These are phyloP conservation scores for Callionymus lyra DNA, from an alignment of 2,113 vertebrate genomes.

Conservation along the genomic window DNA sequence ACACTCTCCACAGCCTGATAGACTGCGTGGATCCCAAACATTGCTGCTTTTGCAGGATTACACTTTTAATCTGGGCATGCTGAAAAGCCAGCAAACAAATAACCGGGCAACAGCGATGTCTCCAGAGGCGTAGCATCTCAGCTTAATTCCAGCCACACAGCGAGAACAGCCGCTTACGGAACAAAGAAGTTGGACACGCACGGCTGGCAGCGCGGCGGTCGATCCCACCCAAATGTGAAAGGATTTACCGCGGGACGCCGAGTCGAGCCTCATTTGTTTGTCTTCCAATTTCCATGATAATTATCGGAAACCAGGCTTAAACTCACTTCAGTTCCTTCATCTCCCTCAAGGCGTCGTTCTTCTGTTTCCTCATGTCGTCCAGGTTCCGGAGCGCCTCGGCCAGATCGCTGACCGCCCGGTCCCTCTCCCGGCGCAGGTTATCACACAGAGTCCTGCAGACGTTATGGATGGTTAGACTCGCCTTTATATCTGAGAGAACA, in stretches of 20 bases:
- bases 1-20: slow-evolving; percentile 7
- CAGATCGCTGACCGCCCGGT: slow-evolving; percentile 88
- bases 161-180: slow-evolving; percentile 18
- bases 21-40: slow-evolving; percentile 22
- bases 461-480: neutral
- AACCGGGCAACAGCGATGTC: slow-evolving; percentile 18
- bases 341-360: slow-evolving; percentile 82
- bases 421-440: slow-evolving; percentile 86
- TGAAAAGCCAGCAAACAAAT: slow-evolving; percentile 23
- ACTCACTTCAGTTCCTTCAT: slow-evolving; percentile 91
- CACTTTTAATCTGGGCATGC: slow-evolving; percentile 43
- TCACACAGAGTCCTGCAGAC: slow-evolving; percentile 83
- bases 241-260: slow-evolving; percentile 4
- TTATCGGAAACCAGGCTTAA: neutral
- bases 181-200: slow-evolving; percentile 5
- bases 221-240: neutral
- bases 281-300: neutral
- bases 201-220: slow-evolving; percentile 1
- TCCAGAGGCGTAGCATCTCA: slow-evolving; percentile 27
- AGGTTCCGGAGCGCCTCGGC: slow-evolving; percentile 89
- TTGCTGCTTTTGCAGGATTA: slow-evolving; percentile 39
- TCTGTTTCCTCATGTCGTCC: slow-evolving; percentile 93
- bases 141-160: slow-evolving; percentile 26
- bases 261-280: neutral
- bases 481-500: neutral